Base-by-base conservation (phyloP, 2,113 vertebrate genomes). In the Proteles cristata region DNA sequence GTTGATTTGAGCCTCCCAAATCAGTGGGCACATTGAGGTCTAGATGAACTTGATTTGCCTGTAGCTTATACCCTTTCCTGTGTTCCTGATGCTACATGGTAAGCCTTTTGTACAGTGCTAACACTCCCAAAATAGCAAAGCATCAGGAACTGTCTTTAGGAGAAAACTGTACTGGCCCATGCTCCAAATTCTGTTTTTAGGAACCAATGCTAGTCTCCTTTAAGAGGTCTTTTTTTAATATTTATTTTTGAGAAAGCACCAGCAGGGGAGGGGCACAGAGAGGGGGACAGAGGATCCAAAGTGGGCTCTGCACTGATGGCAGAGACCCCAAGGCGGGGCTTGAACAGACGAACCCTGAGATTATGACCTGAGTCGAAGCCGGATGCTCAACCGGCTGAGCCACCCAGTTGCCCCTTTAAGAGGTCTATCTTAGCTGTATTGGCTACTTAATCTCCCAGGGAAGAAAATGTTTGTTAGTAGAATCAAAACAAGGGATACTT, bases 401-500 rank as follows among this genome's bases (percentile, higher is more conserved):
- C 58, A 61, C 58, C 58, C 58, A 23, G 58, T 5, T 23, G 58
- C 58, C 58, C 65, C 83, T 71, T 82, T 31, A 76, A 95, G 65
- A 80, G 43, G 31, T 65, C 31, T 43, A 66, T 77, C 76, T 88
- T 77, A 17, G 43, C 26, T 81, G 71, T 50, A 0, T 25, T 94
- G 88, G 84, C 80, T 90, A 95, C 68, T 31, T 50, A 68, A 14
- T 66, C 35, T 88, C 69, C 25, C 65, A 91, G 69, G 69, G 68
- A 94, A 63, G 81, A 94, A 80, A 90, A 5, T 61, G 69, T 77
- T 89, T 81, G 39, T 80, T 58, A 80, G 69, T 79, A 65, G 19
- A 87, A 96, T 80, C 88, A 73, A 88, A 96, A 88, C 81, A 88
- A 96, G 43, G 33, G 33, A 86, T 71, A 94, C 26, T 90, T 88